Evolutionary conservation across 2,888 invertebrate species (phyloP).

Genomic region (Taphrorychus bicolor): DNA sequence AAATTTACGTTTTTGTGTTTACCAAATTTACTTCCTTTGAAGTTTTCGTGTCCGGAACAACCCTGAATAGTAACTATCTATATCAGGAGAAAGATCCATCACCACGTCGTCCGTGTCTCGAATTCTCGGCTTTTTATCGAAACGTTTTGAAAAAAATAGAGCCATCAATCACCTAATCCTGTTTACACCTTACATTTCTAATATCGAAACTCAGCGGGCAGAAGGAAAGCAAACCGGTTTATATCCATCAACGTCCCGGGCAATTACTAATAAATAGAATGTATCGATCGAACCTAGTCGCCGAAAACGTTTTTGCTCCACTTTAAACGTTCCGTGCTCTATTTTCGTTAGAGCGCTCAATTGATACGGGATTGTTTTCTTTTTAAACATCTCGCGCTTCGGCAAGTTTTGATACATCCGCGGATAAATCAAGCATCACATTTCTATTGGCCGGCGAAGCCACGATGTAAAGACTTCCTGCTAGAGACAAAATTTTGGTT

Average conservation of each 20-base stretch:
- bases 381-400: constrained; percentile 10
- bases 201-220: constrained; percentile 29
- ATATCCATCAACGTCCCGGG: constrained; percentile 39
- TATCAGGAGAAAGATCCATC: constrained; percentile 10
- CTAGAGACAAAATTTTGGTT: no score
- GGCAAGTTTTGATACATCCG: constrained; percentile 6
- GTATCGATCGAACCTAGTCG: constrained; percentile 28
- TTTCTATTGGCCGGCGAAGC: no score
- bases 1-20: no score
- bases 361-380: constrained; percentile 3
- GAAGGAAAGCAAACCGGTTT: constrained; percentile 34
- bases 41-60: no score
- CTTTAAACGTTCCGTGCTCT: constrained; percentile 2
- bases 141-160: constrained; percentile 29
- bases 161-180: constrained; percentile 32
- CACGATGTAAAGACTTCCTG: no score
- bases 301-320: constrained; percentile 19
- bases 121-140: constrained; percentile 19
- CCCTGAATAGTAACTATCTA: no score
- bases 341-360: constrained; percentile 15
- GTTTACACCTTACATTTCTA: constrained; percentile 38
- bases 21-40: no score
- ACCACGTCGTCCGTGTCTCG: constrained; percentile 2
- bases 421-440: constrained; percentile 13
- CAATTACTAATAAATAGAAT: constrained; percentile 39